Percentiles rank a stretch among this genome's conserved stretches.
Evolutionary conservation across 1,140 invertebrate genomes (phyloP).

Genomic region (Ceratitis capitata): DNA sequence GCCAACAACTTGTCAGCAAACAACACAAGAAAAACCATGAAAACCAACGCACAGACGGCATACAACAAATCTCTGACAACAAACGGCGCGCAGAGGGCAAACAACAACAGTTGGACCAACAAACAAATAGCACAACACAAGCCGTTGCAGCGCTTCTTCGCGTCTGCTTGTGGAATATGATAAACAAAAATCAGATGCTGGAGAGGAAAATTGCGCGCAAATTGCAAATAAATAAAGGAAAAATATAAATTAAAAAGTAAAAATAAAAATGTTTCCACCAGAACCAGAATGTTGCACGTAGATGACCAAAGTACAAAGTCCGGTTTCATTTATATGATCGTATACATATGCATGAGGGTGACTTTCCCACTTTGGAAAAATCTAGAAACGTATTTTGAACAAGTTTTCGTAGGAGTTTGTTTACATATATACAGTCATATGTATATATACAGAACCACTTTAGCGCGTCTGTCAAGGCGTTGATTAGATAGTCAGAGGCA

Average conservation of each 20-base stretch:
- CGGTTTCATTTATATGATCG: no score
- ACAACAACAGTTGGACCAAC: slow-evolving; percentile 3
- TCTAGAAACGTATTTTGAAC: no score
- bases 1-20: slow-evolving; percentile 37
- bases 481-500: no score
- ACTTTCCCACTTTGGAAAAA: no score
- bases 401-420: no score
- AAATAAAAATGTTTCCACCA: background rate
- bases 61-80: background rate
- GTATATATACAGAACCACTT: no score
- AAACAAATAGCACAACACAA: background rate
- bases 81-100: background rate
- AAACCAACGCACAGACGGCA: background rate
- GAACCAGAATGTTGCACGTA: background rate
- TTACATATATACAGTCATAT: no score
- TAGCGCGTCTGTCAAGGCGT: no score
- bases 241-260: background rate
- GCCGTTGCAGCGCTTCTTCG: background rate
- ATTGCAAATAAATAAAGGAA: slow-evolving; percentile 15
- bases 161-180: background rate
- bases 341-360: no score
- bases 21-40: background rate
- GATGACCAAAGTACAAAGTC: slow-evolving; percentile 14
- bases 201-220: slow-evolving; percentile 30
- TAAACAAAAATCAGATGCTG: slow-evolving; percentile 33